Evolutionary conservation across 2,113 vertebrate genomes (phyloP).

Genomic region (Thalassoma bifasciatum): DNA sequence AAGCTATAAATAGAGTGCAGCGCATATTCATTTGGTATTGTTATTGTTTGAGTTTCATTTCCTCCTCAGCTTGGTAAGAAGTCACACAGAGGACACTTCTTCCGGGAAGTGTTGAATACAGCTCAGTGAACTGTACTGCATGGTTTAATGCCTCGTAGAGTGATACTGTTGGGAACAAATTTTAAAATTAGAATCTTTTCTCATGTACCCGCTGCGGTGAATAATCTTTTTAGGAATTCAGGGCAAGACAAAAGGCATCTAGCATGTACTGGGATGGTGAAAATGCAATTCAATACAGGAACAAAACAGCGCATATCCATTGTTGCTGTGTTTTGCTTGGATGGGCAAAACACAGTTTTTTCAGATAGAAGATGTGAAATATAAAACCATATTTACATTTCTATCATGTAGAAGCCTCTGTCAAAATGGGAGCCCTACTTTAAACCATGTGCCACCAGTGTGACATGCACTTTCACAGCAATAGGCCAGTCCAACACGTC

Average conservation of each 20-base stretch:
- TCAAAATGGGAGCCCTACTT: not conserved
- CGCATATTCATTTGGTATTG: constrained; percentile 52
- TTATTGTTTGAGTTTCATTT: constrained; percentile 64
- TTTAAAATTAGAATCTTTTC: constrained; percentile 56
- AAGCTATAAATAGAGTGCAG: constrained; percentile 50
- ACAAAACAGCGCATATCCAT: not conserved
- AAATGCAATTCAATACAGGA: not conserved
- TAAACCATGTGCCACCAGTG: not conserved
- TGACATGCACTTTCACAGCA: constrained; percentile 23
- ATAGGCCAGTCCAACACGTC: not conserved
- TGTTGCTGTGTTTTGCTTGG: not conserved
- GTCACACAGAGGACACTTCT: constrained; percentile 69
- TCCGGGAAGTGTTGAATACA: constrained; percentile 47
- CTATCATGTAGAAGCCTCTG: not conserved
- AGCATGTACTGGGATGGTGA: not conserved
- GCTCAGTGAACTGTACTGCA: constrained; percentile 50
- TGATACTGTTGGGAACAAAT: constrained; percentile 48
- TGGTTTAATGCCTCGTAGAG: constrained; percentile 43
- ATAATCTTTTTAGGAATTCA: constrained; percentile 44
- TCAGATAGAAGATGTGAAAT: not conserved
- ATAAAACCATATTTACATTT: not conserved
- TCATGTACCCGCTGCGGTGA: constrained; percentile 1
- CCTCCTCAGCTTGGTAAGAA: constrained; percentile 51
- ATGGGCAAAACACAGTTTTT: not conserved
- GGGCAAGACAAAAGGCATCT: constrained; percentile 19